Percentiles rank a stretch among this genome's conserved stretches.
Evolutionary conservation across 2,888 invertebrate genomes (phyloP).

Genomic region (Cantharis rustica): DNA sequence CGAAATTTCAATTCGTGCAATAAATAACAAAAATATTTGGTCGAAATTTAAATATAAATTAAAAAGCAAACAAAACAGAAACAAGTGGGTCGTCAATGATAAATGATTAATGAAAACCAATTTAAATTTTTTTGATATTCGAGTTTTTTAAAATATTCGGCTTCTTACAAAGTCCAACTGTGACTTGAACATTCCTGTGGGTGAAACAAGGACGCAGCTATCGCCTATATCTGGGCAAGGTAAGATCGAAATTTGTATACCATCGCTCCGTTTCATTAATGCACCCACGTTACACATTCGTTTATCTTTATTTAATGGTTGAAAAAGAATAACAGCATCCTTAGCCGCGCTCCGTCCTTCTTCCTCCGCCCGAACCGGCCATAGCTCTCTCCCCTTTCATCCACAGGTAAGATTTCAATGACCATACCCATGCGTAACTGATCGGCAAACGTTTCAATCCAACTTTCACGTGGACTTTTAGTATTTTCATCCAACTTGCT

Average conservation of each 20-base stretch:
- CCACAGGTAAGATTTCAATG: conserved; percentile 34
- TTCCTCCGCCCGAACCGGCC: background rate
- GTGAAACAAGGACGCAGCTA: conserved; percentile 16
- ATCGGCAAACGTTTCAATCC: conserved; percentile 40
- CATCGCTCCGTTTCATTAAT: conserved; percentile 20
- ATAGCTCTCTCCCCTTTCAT: conserved; percentile 7
- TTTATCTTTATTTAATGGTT: conserved; percentile 38
- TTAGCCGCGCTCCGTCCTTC: conserved; percentile 26
- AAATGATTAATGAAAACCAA: conserved; percentile 14
- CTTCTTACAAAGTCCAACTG: conserved; percentile 29
- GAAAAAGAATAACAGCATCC: conserved; percentile 38
- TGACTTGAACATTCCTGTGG: conserved; percentile 29
- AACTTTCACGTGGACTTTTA: conserved; percentile 30
- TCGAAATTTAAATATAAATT: conserved; percentile 1
- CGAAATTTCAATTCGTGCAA: background rate
- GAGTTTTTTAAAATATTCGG: conserved; percentile 27
- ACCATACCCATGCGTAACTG: conserved; percentile 40
- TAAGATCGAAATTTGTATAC: conserved; percentile 22
- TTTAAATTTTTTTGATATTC: conserved; percentile 15
- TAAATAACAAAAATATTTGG: background rate
- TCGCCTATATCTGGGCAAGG: conserved; percentile 7
- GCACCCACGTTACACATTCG: conserved; percentile 39
- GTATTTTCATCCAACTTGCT: background rate
- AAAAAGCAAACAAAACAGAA: conserved; percentile 3
- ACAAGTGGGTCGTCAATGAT: conserved; percentile 6